Evolutionary conservation across 2,888 invertebrate genomes (phyloP).

Genomic region (Sycophila texana): DNA sequence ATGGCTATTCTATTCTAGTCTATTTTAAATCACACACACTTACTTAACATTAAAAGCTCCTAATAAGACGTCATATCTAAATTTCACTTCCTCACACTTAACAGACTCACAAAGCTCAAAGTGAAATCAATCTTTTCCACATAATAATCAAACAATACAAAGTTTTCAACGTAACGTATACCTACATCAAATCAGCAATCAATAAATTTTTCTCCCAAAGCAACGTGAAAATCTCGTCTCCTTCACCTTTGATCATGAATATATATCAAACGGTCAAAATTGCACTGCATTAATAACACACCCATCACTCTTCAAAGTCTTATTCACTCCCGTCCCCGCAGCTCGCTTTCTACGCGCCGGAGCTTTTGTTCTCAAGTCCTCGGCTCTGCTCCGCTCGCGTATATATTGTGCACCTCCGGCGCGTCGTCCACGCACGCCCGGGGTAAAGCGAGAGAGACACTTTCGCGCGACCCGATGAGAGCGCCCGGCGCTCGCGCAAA

Average conservation of each 20-base stretch:
- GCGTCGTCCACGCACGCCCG: neutral
- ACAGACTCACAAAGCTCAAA: too few relatives aligned
- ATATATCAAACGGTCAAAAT: constrained; percentile 29
- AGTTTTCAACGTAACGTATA: too few relatives aligned
- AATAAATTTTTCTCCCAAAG: too few relatives aligned
- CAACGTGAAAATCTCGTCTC: neutral
- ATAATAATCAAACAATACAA: too few relatives aligned
- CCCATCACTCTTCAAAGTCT: constrained; percentile 20
- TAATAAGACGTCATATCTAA: too few relatives aligned
- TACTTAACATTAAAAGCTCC: too few relatives aligned
- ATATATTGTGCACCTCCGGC: neutral
- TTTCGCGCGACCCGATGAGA: constrained; percentile 7
- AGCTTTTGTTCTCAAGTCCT: neutral
- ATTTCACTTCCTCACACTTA: too few relatives aligned
- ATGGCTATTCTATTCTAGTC: too few relatives aligned
- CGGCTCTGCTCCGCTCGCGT: neutral
- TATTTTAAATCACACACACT: too few relatives aligned
- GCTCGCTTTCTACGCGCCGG: neutral
- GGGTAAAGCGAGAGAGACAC: neutral
- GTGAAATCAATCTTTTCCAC: too few relatives aligned
- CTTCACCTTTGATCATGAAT: constrained; percentile 1
- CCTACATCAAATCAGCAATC: too few relatives aligned
- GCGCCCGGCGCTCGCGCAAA: neutral
- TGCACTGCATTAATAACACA: constrained; percentile 25
- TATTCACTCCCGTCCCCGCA: neutral